Evolutionary conservation across 2,113 vertebrate species (phyloP).

Genomic region (Phoenicopterus ruber): DNA sequence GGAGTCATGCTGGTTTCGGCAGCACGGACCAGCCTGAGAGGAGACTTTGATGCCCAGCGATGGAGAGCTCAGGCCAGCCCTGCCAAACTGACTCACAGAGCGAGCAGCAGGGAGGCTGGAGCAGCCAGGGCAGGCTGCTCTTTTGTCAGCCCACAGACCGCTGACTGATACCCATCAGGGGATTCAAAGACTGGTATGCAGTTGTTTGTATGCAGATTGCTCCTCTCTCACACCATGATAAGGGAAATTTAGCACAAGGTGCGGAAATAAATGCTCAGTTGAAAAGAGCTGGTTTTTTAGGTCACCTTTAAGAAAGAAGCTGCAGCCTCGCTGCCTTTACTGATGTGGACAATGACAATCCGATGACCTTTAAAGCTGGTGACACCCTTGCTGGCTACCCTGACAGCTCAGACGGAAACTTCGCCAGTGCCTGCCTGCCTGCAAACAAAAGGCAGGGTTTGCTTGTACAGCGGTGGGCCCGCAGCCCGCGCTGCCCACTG

Average conservation of each 20-base stretch:
- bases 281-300: not conserved
- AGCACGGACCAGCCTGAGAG: not conserved
- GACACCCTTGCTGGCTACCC: not conserved
- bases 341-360: constrained; percentile 18
- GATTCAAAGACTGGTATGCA: not conserved
- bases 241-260: not conserved
- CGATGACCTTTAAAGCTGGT: constrained; percentile 32
- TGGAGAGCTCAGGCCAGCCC: not conserved
- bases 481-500: not conserved
- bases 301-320: constrained; percentile 12
- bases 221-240: not conserved
- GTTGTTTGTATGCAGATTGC: constrained; percentile 44
- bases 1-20: not conserved
- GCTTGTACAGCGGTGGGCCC: not conserved
- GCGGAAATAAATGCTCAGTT: not conserved
- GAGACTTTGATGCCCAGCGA: not conserved
- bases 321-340: not conserved
- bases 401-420: not conserved
- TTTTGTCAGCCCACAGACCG: not conserved
- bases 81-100: constrained; percentile 24
- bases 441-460: not conserved
- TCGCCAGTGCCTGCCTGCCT: not conserved
- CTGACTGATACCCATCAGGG: constrained; percentile 8
- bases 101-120: constrained; percentile 26
- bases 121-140: not conserved